Evolutionary conservation across 92 coral and sea anemone species (phyloP).

Genomic region (Paramuricea clavata): DNA sequence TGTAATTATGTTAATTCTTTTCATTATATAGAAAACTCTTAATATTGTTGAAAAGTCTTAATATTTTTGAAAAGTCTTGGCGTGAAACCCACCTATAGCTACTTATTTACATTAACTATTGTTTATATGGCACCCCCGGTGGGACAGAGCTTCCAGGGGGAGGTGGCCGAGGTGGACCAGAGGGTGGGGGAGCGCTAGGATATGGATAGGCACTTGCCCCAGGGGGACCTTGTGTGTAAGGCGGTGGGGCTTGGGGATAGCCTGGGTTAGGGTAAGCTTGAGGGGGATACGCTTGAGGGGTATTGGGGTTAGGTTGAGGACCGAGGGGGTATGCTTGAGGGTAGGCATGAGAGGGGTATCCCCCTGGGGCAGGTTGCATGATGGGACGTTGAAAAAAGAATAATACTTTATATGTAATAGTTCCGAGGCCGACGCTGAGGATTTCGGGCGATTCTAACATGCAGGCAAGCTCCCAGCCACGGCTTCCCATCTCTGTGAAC

Average conservation of each 20-base stretch:
- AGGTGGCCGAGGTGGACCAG: slow-evolving; percentile 21
- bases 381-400: slow-evolving; percentile 95
- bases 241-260: slow-evolving; percentile 46
- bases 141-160: not conserved
- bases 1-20: too few species aligned
- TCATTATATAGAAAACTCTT: too few species aligned
- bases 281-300: slow-evolving; percentile 1
- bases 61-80: too few species aligned
- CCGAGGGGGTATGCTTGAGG: slow-evolving; percentile 20
- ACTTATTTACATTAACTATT: not conserved
- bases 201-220: slow-evolving; percentile 59
- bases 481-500: slow-evolving; percentile 93
- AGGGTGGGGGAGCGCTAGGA: slow-evolving; percentile 88
- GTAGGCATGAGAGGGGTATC: slow-evolving; percentile 67
- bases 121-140: slow-evolving; percentile 5
- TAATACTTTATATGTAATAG: slow-evolving; percentile 85
- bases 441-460: slow-evolving; percentile 98
- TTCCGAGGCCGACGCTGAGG: slow-evolving; percentile 89
- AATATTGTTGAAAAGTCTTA: too few species aligned
- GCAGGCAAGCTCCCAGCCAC: slow-evolving; percentile 98
- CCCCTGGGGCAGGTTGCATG: slow-evolving; percentile 68
- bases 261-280: slow-evolving; percentile 5
- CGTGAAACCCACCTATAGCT: not conserved
- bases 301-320: slow-evolving; percentile 37
- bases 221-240: slow-evolving; percentile 45